Evolutionary conservation across 2,797 vertebrate species (phyloP).

Genomic region (Neopelma chrysocephalum): DNA sequence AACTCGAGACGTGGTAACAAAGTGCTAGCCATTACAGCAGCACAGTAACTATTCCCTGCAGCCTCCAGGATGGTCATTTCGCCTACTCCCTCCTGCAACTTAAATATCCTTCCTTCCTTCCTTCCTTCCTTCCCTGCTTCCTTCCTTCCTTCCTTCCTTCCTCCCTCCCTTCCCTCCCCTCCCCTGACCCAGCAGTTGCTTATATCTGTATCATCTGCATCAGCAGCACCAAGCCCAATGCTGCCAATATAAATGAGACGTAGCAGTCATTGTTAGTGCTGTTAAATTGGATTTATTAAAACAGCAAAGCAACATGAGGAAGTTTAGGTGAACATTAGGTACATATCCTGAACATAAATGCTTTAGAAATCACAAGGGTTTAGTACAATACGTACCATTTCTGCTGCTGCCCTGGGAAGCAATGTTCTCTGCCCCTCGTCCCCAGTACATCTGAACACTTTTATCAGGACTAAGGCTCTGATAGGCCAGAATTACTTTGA

Average conservation of each 20-base stretch:
- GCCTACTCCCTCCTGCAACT: background rate
- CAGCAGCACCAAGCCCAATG: background rate
- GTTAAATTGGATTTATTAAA: constrained; percentile 2
- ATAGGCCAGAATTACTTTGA: background rate
- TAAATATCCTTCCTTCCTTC: background rate
- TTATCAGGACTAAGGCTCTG: background rate
- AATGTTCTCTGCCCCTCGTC: background rate
- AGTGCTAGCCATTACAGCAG: background rate
- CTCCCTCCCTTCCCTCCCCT: background rate
- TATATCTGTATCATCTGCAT: background rate
- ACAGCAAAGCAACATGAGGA: background rate
- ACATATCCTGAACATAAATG: background rate
- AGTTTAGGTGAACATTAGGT: background rate
- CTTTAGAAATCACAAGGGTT: background rate
- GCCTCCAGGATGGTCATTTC: background rate
- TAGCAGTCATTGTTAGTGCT: background rate
- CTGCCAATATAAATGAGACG: background rate
- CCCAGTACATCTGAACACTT: background rate
- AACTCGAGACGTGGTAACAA: background rate
- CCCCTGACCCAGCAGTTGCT: background rate
- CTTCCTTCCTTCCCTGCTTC: background rate
- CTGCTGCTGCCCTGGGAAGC: background rate
- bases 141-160: background rate
- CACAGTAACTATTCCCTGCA: background rate
- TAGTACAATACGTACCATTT: background rate